Percentiles rank a stretch among this genome's conserved stretches.
Conservation (phyloP, 2,797 vertebrate genomes). For the Diplodus sargus region DNA sequence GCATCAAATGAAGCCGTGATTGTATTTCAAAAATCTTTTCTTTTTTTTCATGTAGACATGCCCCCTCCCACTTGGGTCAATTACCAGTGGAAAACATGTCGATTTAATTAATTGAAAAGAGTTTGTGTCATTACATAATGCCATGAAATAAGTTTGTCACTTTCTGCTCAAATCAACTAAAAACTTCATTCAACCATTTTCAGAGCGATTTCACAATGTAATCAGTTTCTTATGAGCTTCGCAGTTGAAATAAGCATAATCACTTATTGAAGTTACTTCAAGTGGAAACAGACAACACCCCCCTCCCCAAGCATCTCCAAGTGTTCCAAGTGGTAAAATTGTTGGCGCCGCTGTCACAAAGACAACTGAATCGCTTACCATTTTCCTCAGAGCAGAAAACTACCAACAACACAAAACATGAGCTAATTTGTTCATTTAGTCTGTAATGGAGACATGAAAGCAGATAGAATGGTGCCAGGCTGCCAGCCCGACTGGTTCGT, state of each 20-base stretch:
- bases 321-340: no score
- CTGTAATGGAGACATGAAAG: no score
- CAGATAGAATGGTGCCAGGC: no score
- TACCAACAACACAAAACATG: no score
- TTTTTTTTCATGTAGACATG: not conserved
- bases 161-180: not conserved
- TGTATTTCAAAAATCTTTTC: slow-evolving; percentile 28
- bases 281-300: no score
- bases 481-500: no score
- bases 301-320: no score
- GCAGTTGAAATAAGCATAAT: not conserved
- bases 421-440: no score
- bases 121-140: not conserved
- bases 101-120: not conserved
- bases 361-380: no score
- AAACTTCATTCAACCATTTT: not conserved
- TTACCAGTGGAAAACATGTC: not conserved
- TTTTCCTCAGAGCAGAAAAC: no score
- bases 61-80: not conserved
- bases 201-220: not conserved
- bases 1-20: slow-evolving; percentile 64
- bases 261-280: no score
- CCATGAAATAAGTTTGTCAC: not conserved
- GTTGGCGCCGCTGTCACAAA: no score
- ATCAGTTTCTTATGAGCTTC: not conserved